Evolutionary conservation across 2,797 vertebrate species (phyloP).

Genomic region (Meriones psammophilus): DNA sequence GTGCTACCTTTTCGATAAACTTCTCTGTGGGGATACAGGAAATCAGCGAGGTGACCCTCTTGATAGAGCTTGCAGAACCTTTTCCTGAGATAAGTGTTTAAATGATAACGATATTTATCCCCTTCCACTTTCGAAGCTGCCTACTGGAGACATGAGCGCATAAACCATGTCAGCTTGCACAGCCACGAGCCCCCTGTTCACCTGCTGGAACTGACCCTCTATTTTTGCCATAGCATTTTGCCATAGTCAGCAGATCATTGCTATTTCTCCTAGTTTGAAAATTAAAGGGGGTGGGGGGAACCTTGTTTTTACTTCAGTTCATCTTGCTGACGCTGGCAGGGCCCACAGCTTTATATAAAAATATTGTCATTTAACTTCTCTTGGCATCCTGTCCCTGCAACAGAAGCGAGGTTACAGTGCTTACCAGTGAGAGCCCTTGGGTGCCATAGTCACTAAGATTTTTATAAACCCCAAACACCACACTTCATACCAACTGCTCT

Average conservation of each 20-base stretch:
- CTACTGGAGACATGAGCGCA: not conserved
- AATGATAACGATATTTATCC: not conserved
- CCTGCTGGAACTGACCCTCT: not conserved
- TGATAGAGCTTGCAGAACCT: not conserved
- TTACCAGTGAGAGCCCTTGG: constrained; percentile 60
- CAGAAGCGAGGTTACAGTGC: constrained; percentile 31
- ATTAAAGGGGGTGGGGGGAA: not conserved
- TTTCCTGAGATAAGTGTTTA: not conserved
- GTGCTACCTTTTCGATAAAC: constrained; percentile 24
- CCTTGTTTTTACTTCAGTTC: constrained; percentile 12
- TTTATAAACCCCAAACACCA: constrained; percentile 72
- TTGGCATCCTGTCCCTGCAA: constrained; percentile 22
- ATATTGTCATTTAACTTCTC: not conserved
- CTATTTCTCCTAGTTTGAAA: not conserved
- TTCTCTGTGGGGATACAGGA: constrained; percentile 27
- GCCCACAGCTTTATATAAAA: constrained; percentile 28
- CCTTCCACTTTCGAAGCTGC: constrained; percentile 24
- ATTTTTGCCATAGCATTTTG: not conserved
- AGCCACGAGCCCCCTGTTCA: not conserved
- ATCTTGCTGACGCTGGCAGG: not conserved
- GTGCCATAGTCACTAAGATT: constrained; percentile 61
- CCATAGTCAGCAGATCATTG: not conserved
- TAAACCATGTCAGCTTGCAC: not conserved
- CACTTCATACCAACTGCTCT: constrained; percentile 70
- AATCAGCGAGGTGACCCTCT: constrained; percentile 48